Percentiles rank a stretch among this genome's conserved stretches.
phyloP scores from a whole-genome alignment of 2,888 invertebrate species.

The Rhimphoctona megacephalus region DNA sequence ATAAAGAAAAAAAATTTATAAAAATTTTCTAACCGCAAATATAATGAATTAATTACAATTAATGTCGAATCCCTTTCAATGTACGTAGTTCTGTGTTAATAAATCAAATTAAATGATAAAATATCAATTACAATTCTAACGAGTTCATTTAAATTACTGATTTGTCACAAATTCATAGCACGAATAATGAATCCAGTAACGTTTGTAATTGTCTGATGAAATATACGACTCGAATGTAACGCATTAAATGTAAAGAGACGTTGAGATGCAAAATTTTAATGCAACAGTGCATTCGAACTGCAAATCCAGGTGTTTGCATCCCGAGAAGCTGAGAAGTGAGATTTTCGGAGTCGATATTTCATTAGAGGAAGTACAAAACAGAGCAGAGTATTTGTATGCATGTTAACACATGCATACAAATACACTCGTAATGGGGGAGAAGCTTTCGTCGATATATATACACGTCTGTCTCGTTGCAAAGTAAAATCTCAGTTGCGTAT shows the following conservation, averaged over 20 bases:
- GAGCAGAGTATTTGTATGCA: neutral
- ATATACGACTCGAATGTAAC: neutral
- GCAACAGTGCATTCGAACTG: neutral
- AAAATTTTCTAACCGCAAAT: neutral
- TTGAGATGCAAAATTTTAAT: neutral
- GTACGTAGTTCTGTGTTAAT: neutral
- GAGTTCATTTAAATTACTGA: neutral
- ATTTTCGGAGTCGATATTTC: conserved; percentile 61
- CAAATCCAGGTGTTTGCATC: neutral
- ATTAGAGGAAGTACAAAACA: conserved; percentile 46
- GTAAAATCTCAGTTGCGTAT: conserved; percentile 41
- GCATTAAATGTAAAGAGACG: neutral
- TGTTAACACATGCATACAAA: neutral
- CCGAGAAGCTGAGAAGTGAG: neutral
- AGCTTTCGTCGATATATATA: conserved; percentile 28
- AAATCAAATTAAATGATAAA: neutral
- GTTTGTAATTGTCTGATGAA: neutral
- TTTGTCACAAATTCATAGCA: neutral
- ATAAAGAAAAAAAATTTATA: neutral
- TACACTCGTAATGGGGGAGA: neutral
- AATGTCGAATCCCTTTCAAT: neutral
- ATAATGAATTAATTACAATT: neutral
- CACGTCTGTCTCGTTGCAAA: conserved; percentile 34
- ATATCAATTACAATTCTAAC: neutral
- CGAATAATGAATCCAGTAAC: neutral